Base-by-base conservation (phyloP, 2,888 invertebrate genomes). In the Amphipyra berbera region DNA sequence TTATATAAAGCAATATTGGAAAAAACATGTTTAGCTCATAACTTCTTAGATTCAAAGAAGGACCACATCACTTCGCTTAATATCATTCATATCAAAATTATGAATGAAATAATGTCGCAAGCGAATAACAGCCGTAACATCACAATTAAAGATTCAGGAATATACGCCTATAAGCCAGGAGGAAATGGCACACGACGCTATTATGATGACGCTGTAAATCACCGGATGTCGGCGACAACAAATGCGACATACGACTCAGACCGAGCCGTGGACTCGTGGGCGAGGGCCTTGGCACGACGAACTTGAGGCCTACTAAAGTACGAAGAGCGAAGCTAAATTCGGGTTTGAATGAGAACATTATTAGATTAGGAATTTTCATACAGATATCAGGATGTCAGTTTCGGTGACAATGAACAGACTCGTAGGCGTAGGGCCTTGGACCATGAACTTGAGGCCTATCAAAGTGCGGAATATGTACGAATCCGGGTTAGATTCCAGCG, bases 211-310 rank as follows among this genome's bases (percentile, higher is more conserved):
- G 82, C 76, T 79, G 86, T 92, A 91, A 91, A 90, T 88, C 89
- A 89, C 69, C 90, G 93, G 93, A 94, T 92, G 94, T 93, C 93
- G 93, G 91, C 90, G 86, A 89, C 90, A 88, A 91, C 90, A 93
- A 90, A 90, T 88, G 87, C 84, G 76, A 76, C 78, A 67, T 58
- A 68, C 70, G 49, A 79, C 81, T 76, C 82, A 81, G 80, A 79
- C 77, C 79, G 81, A 60, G 27, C 73, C 77, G 66, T 60, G 67
- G 70, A 72, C 67, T 67, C 75, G 86, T 86, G 84, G 83, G 87
- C 84, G 86, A 79, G 74, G 64, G 71, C 84, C 84, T 83, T 83
- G 82, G 80, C 80, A 69, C 71, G 64, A 57, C 76, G 44, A 59
- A 67, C 58, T 58, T 66, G 66, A 61, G 73, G 63, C 27, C 66